Base-by-base conservation (phyloP, 2,888 invertebrate species). In the Drosophila subquinaria region DNA sequence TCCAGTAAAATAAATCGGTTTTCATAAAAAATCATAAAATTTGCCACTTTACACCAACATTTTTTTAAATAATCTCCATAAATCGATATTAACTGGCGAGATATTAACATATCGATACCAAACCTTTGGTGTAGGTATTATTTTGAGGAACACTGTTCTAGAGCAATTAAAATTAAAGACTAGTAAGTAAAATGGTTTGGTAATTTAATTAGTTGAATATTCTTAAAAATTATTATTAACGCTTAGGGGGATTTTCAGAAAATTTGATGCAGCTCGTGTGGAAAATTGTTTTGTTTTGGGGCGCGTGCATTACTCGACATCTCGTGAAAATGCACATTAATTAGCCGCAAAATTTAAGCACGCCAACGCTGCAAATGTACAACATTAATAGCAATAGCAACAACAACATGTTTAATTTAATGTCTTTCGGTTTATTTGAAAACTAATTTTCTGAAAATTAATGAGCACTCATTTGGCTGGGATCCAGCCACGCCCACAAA, bases 381-480 rank as follows among this genome's bases (percentile, higher is more conserved):
- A 36, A 52, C 17, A 40, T 13, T 23, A 38, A 11, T 43, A 38
- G 33, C 36, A 38, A 11, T 36, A 45, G 23, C 36, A 20, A 61
- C 53, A 68, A 59, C 40, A 70, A 71, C 59, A 48, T 74, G 71
- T 82, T 87, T 81, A 83, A 83, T 83, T 83, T 83, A 69, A 87
- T 82, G 70, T 73, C 74, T 74, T 84, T 78, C 66, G 73, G 70
- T 69, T 77, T 72, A 69, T 86, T 73, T 78, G 80, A 82, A 84
- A 82, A 75, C 76, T 84, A 70, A 82, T 87, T 88, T 83, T 82
- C 79, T 75, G 73, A 60, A 82, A 87, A 88, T 89, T 88, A 88
- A 88, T 88, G 88, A 79, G 79, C 79, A 77, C 75, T 80, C 89
- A 88, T 89, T 88, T 88, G 89, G 82, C 81, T 73, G 64, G 57